phyloP scores from a whole-genome alignment of 2,797 vertebrate species.

The Pipistrellus nathusii region DNA sequence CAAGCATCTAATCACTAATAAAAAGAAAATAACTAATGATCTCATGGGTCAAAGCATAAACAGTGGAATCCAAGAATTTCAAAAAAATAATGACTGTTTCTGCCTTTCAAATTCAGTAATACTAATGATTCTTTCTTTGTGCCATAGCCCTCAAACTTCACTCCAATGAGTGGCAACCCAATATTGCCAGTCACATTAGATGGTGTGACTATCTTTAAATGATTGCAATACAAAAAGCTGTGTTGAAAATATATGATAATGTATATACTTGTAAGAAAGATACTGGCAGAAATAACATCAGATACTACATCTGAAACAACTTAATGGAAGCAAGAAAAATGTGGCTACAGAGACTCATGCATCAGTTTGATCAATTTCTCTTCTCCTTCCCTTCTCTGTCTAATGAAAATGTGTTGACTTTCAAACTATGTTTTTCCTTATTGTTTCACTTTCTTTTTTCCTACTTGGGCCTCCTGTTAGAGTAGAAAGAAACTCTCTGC shows the following conservation, averaged over 20 bases:
- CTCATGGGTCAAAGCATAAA: background rate
- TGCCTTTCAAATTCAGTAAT: constrained; percentile 26
- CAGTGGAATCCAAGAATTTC: background rate
- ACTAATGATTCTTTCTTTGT: background rate
- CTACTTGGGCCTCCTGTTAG: background rate
- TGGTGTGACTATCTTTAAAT: background rate
- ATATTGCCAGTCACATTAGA: background rate
- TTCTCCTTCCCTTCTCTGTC: background rate
- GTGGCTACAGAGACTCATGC: background rate
- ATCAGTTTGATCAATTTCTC: constrained; percentile 28
- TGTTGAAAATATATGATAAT: background rate
- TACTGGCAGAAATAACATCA: background rate
- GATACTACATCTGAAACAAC: constrained; percentile 7
- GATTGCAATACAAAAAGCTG: background rate
- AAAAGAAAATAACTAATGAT: background rate
- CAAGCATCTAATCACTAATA: background rate
- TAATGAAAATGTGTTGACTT: constrained; percentile 33
- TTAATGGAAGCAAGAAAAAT: constrained; percentile 24
- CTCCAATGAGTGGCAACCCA: background rate
- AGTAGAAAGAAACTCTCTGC: constrained; percentile 14
- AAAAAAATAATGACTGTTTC: background rate
- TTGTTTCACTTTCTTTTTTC: constrained; percentile 19
- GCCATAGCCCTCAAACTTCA: background rate
- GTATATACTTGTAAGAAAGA: constrained; percentile 7
- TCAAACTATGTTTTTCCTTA: constrained; percentile 37